phyloP scores from a whole-genome alignment of 2,888 invertebrate genomes.

The Pyrocoelia pectoralis region DNA sequence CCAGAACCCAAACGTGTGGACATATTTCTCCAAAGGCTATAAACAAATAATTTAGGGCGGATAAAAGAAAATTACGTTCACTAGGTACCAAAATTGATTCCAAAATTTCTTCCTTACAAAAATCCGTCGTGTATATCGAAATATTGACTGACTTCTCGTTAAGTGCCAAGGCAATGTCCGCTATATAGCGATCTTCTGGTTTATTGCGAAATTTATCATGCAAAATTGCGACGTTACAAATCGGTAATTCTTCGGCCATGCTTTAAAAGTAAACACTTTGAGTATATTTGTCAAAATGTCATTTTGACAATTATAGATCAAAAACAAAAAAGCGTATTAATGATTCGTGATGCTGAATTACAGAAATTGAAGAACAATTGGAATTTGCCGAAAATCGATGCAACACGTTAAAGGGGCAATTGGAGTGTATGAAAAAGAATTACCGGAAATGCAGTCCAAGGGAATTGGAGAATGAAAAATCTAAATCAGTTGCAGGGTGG shows the following conservation, averaged over 20 bases:
- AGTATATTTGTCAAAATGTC: too few relatives aligned
- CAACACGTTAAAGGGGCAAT: slow-evolving; percentile 56
- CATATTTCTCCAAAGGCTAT: slow-evolving; percentile 27
- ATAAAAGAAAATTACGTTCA: too few relatives aligned
- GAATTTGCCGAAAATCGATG: slow-evolving; percentile 58
- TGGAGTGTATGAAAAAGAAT: slow-evolving; percentile 59
- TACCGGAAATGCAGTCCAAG: slow-evolving; percentile 45
- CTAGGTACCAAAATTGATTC: slow-evolving; percentile 46
- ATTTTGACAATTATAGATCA: too few relatives aligned
- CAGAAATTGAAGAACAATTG: slow-evolving; percentile 60
- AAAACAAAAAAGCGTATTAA: background rate
- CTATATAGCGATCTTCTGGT: slow-evolving; percentile 50
- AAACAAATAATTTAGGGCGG: background rate
- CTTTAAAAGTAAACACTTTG: too few relatives aligned
- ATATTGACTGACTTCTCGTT: slow-evolving; percentile 48
- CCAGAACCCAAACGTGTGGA: slow-evolving; percentile 48
- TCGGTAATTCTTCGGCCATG: background rate
- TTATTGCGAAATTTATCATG: slow-evolving; percentile 51
- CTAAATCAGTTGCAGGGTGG: too few relatives aligned
- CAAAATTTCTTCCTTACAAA: slow-evolving; percentile 45
- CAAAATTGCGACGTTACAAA: slow-evolving; percentile 28
- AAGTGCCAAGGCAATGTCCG: slow-evolving; percentile 50
- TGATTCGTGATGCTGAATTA: background rate
- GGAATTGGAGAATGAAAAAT: background rate
- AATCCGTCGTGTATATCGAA: slow-evolving; percentile 49